Conservation (phyloP, 1,140 invertebrate species). For the Leptinotarsa undecemlineata region DNA sequence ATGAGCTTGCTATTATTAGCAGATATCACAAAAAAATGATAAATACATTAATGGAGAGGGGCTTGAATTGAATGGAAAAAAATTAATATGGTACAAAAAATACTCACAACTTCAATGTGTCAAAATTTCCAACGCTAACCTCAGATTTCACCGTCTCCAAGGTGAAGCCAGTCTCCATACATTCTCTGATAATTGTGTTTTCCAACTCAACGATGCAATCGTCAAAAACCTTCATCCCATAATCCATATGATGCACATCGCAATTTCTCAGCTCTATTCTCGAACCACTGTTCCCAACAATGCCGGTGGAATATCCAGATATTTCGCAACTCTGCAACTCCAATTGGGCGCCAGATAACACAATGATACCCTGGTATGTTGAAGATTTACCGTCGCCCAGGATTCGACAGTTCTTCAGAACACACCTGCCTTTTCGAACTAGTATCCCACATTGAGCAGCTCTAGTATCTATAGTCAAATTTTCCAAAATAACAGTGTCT, state of each 20-base stretch:
- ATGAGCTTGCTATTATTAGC: no score
- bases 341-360: constrained; percentile 49
- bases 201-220: constrained; percentile 40
- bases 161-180: constrained; percentile 48
- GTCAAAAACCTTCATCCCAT: constrained; percentile 50
- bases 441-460: constrained; percentile 55
- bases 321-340: constrained; percentile 53
- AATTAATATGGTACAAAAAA: not conserved
- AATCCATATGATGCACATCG: constrained; percentile 42
- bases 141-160: constrained; percentile 44
- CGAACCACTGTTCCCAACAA: constrained; percentile 49
- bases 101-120: constrained; percentile 43
- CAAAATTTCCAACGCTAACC: constrained; percentile 41
- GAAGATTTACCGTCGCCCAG: constrained; percentile 52
- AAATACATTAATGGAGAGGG: no score
- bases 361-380: constrained; percentile 56
- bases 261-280: constrained; percentile 40
- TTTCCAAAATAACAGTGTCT: constrained; percentile 52
- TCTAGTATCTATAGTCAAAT: constrained; percentile 56
- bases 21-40: no score
- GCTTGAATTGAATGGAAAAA: no score
- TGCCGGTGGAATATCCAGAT: constrained; percentile 52
- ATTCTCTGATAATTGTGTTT: constrained; percentile 41
- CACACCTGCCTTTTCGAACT: constrained; percentile 48
- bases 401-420: constrained; percentile 52